Evolutionary conservation across 2,888 invertebrate species (phyloP).

Genomic region (Rhimphoctona megacephalus): DNA sequence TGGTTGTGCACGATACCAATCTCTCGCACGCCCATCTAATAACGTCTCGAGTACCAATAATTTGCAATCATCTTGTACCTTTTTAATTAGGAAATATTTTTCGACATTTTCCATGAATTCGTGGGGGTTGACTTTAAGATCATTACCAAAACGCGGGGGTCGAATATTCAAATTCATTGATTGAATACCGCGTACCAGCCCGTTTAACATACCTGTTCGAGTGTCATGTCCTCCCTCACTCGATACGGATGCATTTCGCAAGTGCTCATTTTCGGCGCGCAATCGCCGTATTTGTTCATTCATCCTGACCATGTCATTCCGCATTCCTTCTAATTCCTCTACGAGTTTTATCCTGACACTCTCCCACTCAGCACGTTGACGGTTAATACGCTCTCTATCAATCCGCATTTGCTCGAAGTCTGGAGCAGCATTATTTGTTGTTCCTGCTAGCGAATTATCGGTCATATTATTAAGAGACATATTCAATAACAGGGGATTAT

Average conservation of each 20-base stretch:
- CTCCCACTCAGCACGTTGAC: neutral
- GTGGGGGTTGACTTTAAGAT: neutral
- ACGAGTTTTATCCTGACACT: neutral
- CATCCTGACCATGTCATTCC: neutral
- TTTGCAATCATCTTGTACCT: neutral
- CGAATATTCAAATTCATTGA: slow-evolving; percentile 3
- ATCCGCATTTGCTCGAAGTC: neutral
- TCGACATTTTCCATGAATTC: neutral
- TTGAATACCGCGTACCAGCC: neutral
- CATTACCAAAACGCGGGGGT: slow-evolving; percentile 4
- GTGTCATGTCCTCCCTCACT: neutral
- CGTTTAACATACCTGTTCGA: slow-evolving; percentile 1
- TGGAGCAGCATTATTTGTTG: neutral
- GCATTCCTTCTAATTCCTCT: neutral
- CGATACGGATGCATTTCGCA: neutral
- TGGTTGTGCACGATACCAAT: neutral
- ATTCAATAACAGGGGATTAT: neutral
- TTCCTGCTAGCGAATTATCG: neutral
- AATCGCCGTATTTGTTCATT: neutral
- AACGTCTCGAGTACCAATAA: neutral
- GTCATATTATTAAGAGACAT: neutral
- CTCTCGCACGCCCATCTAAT: neutral
- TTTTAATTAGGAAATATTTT: neutral
- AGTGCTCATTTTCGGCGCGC: neutral
- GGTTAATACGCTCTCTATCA: neutral